Conservation (phyloP, 64 coral and sea anemone species). For the Porites australiensis region DNA sequence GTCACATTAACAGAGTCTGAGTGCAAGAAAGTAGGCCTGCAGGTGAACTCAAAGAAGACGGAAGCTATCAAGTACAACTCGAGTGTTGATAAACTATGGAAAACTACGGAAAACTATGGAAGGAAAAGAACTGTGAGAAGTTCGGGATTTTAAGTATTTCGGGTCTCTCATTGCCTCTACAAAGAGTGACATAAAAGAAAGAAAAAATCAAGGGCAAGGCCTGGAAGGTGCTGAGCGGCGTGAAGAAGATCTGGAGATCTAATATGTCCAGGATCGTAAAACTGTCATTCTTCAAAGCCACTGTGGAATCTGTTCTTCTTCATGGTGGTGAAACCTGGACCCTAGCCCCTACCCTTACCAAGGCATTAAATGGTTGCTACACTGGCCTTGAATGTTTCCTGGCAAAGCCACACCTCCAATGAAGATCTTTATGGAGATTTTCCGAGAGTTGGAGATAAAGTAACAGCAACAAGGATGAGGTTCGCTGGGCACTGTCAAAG, state of each 20-base stretch:
- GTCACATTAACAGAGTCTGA: not conserved
- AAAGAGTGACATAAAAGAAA: not conserved
- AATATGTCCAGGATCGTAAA: slow-evolving; percentile 25
- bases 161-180: not conserved
- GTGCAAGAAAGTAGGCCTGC: not conserved
- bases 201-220: slow-evolving; percentile 15
- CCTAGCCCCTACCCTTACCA: not conserved
- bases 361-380: slow-evolving; percentile 1
- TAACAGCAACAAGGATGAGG: not conserved
- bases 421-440: not conserved
- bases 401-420: not conserved
- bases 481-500: not conserved
- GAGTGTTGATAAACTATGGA: not conserved
- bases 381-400: not conserved
- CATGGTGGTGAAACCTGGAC: slow-evolving; percentile 44
- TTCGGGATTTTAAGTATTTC: not conserved
- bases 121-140: not conserved
- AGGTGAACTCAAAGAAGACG: not conserved
- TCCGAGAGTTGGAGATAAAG: not conserved
- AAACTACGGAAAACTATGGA: not conserved
- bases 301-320: slow-evolving; percentile 30
- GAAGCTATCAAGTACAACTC: not conserved
- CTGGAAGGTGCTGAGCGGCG: slow-evolving; percentile 41
- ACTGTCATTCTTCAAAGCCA: slow-evolving; percentile 37
- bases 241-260: slow-evolving; percentile 1